Evolutionary conservation across 2,113 vertebrate species (phyloP).

Genomic region (Crypturellus undulatus): DNA sequence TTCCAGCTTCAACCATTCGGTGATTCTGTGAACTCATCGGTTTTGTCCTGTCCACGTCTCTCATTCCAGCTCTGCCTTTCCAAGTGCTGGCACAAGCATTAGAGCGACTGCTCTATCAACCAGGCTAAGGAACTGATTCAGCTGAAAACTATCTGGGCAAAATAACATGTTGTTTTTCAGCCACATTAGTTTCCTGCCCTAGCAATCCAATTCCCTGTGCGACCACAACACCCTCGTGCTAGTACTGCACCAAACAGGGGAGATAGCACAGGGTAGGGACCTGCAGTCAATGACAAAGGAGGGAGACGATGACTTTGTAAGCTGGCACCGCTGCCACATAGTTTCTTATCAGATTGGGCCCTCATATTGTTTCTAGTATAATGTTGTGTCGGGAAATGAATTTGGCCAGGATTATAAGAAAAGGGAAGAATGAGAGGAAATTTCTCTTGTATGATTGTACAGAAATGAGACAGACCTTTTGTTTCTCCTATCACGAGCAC

Average conservation of each 20-base stretch:
- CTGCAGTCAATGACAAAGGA: background rate
- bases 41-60: background rate
- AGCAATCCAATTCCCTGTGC: no score
- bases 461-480: background rate
- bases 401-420: background rate
- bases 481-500: background rate
- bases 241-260: background rate
- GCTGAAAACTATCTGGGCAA: background rate
- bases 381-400: background rate
- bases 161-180: background rate
- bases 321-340: background rate
- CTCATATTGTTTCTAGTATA: background rate
- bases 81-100: accelerated
- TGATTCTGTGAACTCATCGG: background rate
- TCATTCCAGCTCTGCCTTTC: background rate
- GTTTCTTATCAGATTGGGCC: background rate
- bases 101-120: background rate
- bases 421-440: background rate
- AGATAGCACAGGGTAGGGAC: accelerated
- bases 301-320: background rate
- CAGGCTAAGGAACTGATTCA: constrained; percentile 4
- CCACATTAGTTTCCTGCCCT: background rate
- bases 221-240: background rate
- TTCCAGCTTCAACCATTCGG: no score
- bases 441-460: background rate